phyloP scores from a whole-genome alignment of 2,797 vertebrate species.

The Pseudomugil gertrudae region DNA sequence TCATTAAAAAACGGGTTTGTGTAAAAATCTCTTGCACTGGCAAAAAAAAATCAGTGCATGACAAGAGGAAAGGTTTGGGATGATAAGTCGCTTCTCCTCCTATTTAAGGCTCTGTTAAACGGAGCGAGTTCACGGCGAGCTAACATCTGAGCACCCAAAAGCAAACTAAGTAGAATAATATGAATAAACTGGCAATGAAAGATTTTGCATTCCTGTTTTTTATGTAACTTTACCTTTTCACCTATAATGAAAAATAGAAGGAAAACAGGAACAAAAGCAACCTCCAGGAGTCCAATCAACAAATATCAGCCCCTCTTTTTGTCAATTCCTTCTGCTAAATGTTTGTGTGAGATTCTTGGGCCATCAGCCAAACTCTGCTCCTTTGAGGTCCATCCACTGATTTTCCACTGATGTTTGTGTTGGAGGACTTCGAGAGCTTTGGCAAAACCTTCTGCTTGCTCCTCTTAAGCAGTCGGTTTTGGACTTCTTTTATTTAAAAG shows the following conservation, averaged over 20 bases:
- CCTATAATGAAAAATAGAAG: neutral
- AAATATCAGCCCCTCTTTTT: neutral
- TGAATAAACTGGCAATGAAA: neutral
- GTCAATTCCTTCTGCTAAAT: neutral
- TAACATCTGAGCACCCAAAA: neutral
- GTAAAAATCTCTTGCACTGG: neutral
- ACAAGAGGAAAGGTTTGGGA: neutral
- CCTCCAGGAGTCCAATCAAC: neutral
- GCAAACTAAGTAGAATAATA: neutral
- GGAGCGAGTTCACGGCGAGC: neutral
- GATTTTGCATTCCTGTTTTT: neutral
- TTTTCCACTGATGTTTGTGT: neutral
- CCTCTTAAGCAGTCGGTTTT: neutral
- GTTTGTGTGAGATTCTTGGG: conserved; percentile 1
- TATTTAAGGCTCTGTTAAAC: neutral
- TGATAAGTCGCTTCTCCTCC: neutral
- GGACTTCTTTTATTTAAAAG: neutral
- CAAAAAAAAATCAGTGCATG: neutral
- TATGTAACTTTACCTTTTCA: too few species aligned
- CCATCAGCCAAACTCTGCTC: neutral
- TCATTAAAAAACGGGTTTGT: neutral
- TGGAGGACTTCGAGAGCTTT: neutral
- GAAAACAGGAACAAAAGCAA: neutral
- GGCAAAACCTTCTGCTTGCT: neutral
- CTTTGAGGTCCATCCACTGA: conserved; percentile 3